Evolutionary conservation across 2,888 invertebrate genomes (phyloP).

Genomic region (Cactoblastis cactorum): DNA sequence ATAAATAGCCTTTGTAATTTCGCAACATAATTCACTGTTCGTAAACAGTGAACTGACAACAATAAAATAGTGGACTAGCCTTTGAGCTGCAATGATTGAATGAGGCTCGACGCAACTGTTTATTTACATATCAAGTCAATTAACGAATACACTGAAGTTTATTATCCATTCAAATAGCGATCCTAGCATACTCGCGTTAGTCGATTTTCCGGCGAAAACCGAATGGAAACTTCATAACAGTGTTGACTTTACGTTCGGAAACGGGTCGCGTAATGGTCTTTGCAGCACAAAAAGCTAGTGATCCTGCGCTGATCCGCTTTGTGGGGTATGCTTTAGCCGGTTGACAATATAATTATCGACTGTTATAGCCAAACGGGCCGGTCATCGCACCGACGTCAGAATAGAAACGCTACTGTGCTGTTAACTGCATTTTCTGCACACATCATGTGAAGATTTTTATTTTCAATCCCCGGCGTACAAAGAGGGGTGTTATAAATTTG

Average conservation of each 20-base stretch:
- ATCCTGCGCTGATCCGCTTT: slow-evolving; percentile 70
- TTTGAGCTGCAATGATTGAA: slow-evolving; percentile 65
- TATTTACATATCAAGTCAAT: slow-evolving; percentile 74
- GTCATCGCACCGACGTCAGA: slow-evolving; percentile 51
- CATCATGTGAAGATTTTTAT: no score
- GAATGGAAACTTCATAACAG: slow-evolving; percentile 73
- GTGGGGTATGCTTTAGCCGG: slow-evolving; percentile 43
- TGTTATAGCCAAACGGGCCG: slow-evolving; percentile 46
- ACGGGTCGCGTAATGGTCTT: slow-evolving; percentile 73
- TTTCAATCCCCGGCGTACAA: no score
- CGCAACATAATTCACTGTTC: slow-evolving; percentile 24
- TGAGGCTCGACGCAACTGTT: slow-evolving; percentile 41
- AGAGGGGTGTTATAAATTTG: no score
- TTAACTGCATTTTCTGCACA: not conserved
- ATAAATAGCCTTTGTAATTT: slow-evolving; percentile 14
- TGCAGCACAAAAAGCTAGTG: slow-evolving; percentile 73
- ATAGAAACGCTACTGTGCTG: slow-evolving; percentile 33
- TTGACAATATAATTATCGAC: slow-evolving; percentile 24
- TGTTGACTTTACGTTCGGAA: slow-evolving; percentile 69
- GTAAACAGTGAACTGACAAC: slow-evolving; percentile 50
- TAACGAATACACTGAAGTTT: slow-evolving; percentile 63
- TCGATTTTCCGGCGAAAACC: slow-evolving; percentile 63
- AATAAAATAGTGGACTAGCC: slow-evolving; percentile 51
- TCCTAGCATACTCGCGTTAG: slow-evolving; percentile 48
- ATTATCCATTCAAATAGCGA: slow-evolving; percentile 74